Conservation (phyloP, 2,797 vertebrate species). For the Glossophaga mutica region DNA sequence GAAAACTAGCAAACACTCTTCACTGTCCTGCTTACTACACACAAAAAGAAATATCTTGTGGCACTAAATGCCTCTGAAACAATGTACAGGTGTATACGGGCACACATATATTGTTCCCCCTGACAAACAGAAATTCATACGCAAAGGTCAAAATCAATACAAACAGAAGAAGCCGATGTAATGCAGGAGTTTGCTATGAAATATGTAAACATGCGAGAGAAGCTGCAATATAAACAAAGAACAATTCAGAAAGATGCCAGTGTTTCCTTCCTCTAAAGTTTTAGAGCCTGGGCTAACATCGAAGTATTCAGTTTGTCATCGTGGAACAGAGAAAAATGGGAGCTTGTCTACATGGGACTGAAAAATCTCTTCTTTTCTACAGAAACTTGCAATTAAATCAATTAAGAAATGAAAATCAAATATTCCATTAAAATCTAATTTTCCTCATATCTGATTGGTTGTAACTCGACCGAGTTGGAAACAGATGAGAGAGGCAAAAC, state of each 20-base stretch:
- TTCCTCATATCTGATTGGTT: constrained; percentile 57
- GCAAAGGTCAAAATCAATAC: constrained; percentile 15
- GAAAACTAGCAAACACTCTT: neutral
- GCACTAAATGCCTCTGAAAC: neutral
- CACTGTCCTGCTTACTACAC: neutral
- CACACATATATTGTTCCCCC: neutral
- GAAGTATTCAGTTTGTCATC: constrained; percentile 56
- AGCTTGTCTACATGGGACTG: constrained; percentile 56
- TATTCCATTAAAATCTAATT: constrained; percentile 76
- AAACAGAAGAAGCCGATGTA: constrained; percentile 3
- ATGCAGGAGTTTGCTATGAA: neutral
- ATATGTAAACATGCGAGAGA: neutral
- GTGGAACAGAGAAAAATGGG: constrained; percentile 64
- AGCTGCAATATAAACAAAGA: neutral
- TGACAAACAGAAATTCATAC: constrained; percentile 32
- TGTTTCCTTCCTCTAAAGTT: neutral
- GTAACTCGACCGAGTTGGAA: constrained; percentile 58
- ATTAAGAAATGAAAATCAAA: constrained; percentile 75
- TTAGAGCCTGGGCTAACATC: constrained; percentile 14
- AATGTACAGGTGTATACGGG: neutral
- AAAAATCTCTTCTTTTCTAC: constrained; percentile 72
- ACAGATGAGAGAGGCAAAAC: constrained; percentile 60
- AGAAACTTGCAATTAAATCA: constrained; percentile 75
- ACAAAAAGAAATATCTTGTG: neutral
- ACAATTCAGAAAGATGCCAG: neutral